Evolutionary conservation across 2,113 vertebrate species (phyloP), one percentile per base, ranked within the genome.

Genomic region (Perca fluviatilis): DNA sequence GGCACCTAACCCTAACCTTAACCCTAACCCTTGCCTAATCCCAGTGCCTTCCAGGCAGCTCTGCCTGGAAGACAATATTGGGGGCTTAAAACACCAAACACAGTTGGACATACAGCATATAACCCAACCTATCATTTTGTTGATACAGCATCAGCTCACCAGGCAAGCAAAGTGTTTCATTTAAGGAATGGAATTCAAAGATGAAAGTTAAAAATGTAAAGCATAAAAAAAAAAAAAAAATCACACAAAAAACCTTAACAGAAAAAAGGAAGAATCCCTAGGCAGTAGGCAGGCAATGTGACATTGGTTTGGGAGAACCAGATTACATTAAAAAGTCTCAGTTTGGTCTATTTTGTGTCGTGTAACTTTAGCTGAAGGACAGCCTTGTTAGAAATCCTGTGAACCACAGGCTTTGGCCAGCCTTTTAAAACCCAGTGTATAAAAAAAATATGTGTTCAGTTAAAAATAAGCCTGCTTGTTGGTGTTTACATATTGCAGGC

Each of bases 361-460:
- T 36, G 30, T 1, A 64, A 23, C 57, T 77, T 27, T 36, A 71
- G n/a, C 40, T 74, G 54, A 78, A 70, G 50, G 12, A 78, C 53
- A 49, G 25, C n/a, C 65, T 82, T 23, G 14, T 62, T 79, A 43
- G 40, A 76, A 40, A 73, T 30, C 23, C 13, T 23, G 1, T 16
- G 8, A 75, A 36, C 66, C 57, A 74, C 27, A 11, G 53, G 80
- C 27, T 49, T 23, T 40, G n/a, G 61, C n/a, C 65, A 71, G 49
- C 43, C 51, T 63, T 69, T 75, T 13, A 79, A 79, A 80, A 40
- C 23, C 33, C 51, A 46, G 30, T 12, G 60, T 33, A 81, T 47
- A 15, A 67, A 23, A 19, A 57, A 63, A 51, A 25, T 6, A 15
- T 30, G 33, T 2, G 1, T 46, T 72, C 15, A 33, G 30, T 74